Conservation (phyloP, 2,113 vertebrate genomes). For the Sinosuthora webbiana region DNA sequence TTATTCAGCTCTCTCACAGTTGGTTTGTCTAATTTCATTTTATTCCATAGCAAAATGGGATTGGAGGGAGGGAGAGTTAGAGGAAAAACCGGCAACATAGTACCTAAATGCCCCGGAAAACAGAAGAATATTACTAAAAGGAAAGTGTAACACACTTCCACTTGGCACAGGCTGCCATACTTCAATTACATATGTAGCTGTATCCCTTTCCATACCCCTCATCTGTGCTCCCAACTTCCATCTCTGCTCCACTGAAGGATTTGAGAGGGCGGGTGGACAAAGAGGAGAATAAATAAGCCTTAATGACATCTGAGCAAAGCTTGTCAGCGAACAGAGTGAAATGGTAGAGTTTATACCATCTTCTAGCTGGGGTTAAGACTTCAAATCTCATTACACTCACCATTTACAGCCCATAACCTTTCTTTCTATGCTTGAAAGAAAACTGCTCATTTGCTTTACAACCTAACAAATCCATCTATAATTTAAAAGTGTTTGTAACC, state of each 20-base stretch:
- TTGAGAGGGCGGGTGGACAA: not conserved
- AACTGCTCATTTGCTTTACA: conserved; percentile 2
- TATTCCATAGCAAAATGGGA: not conserved
- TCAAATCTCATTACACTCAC: conserved; percentile 35
- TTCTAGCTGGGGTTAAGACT: conserved; percentile 37
- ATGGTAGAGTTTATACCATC: not conserved
- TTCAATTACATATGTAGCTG: not conserved
- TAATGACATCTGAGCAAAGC: not conserved
- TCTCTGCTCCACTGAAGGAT: not conserved
- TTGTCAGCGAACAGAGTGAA: not conserved
- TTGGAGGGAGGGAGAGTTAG: not conserved
- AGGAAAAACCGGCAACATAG: not conserved
- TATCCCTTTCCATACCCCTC: not conserved
- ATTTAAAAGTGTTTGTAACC: conserved; percentile 44
- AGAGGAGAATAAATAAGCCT: not conserved
- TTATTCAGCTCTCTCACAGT: conserved; percentile 22
- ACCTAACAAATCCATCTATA: conserved; percentile 55
- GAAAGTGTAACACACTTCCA: not conserved
- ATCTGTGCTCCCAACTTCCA: not conserved
- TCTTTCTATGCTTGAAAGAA: not conserved
- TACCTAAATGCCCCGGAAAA: not conserved
- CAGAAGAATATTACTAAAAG: not conserved
- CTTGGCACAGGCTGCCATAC: not conserved
- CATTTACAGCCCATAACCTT: conserved; percentile 19
- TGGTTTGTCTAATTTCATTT: conserved; percentile 7